Conservation (phyloP, 1,140 invertebrate species). For the Plectus sambesii region DNA sequence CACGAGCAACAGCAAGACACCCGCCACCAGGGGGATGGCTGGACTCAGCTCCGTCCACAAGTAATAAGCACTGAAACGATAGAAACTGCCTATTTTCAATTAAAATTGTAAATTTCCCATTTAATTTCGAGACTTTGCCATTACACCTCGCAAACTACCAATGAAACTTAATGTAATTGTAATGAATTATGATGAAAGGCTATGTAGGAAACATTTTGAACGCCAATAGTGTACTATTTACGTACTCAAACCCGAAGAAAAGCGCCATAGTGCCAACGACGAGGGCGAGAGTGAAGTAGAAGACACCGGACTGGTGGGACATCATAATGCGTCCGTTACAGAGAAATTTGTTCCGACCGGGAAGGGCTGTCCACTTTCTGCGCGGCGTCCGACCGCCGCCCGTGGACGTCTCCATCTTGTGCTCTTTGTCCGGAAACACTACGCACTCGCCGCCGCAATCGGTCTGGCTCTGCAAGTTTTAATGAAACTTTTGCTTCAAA, state of each 20-base stretch:
- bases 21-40: slow-evolving; percentile 74
- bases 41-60: slow-evolving; percentile 65
- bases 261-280: slow-evolving; percentile 80
- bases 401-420: too few species aligned
- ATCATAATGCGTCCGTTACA: slow-evolving; percentile 93
- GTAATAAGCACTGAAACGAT: slow-evolving; percentile 68
- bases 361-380: slow-evolving; percentile 76
- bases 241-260: slow-evolving; percentile 94
- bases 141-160: slow-evolving; percentile 7
- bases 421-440: too few species aligned
- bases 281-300: slow-evolving; percentile 80
- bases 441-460: too few species aligned
- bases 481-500: too few species aligned
- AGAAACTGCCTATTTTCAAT: slow-evolving; percentile 30
- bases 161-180: slow-evolving; percentile 12
- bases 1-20: slow-evolving; percentile 57
- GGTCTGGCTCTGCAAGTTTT: too few species aligned
- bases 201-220: slow-evolving; percentile 6
- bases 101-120: too few species aligned
- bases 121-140: neutral
- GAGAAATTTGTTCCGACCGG: slow-evolving; percentile 87
- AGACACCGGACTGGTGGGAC: slow-evolving; percentile 83
- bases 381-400: too few species aligned
- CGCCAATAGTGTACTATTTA: slow-evolving; percentile 29
- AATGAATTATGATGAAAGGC: neutral